These are phyloP conservation scores for Allobates femoralis DNA, from an alignment of 2,797 vertebrate species.

Conservation along the genomic window DNA sequence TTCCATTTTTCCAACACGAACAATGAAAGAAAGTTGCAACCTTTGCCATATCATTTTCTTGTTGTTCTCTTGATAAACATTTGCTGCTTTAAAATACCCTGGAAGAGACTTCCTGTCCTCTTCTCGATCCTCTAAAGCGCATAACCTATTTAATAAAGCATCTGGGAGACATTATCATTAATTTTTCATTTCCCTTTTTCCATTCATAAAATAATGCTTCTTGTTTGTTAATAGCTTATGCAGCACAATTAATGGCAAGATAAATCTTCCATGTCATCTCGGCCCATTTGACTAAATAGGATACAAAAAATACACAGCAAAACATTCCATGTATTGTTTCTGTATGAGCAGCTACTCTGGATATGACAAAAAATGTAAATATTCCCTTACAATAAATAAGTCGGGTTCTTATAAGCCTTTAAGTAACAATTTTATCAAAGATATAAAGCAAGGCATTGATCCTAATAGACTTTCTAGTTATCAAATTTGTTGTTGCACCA, in stretches of 20 bases:
- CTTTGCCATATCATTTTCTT: slow-evolving; percentile 40
- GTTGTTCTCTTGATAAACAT: slow-evolving; percentile 41
- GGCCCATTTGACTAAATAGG: slow-evolving; percentile 52
- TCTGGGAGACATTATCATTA: slow-evolving; percentile 62
- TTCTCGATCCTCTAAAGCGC: slow-evolving; percentile 58
- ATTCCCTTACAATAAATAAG: background rate
- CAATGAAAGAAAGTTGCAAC: slow-evolving; percentile 12
- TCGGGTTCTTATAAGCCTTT: background rate
- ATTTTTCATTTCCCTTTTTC: slow-evolving; percentile 63
- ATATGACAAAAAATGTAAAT: slow-evolving; percentile 17
- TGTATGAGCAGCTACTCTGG: slow-evolving; percentile 3
- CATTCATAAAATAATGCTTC: slow-evolving; percentile 65
- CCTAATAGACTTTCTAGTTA: background rate
- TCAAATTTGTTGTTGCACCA: background rate
- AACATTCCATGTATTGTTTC: slow-evolving; percentile 41
- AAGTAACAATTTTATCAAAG: background rate
- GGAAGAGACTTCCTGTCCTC: slow-evolving; percentile 58
- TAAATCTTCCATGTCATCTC: slow-evolving; percentile 61
- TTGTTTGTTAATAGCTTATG: slow-evolving; percentile 64
- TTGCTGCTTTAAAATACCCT: slow-evolving; percentile 46
- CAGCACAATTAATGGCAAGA: slow-evolving; percentile 63
- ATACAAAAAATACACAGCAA: slow-evolving; percentile 40
- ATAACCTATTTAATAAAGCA: slow-evolving; percentile 64
- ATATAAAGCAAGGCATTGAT: background rate
- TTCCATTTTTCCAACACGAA: background rate